phyloP scores from a whole-genome alignment of 2,888 invertebrate species.

The Camptogramma bilineatum region DNA sequence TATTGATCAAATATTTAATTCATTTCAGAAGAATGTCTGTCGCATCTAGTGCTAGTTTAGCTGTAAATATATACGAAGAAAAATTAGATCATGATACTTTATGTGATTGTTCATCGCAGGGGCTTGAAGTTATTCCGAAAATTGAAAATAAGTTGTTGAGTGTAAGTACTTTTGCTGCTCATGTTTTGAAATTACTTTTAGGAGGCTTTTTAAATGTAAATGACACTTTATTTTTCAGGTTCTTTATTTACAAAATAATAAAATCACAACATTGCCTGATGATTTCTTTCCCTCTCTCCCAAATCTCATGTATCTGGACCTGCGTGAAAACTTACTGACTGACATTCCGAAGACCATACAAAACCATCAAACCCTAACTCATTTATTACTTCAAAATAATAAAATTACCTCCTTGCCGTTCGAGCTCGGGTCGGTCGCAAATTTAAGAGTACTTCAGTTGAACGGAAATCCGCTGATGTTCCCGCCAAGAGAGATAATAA shows the following conservation, averaged over 20 bases:
- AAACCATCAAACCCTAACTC: slow-evolving; percentile 85
- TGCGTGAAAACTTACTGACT: slow-evolving; percentile 86
- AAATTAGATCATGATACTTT: slow-evolving; percentile 61
- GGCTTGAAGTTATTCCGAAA: slow-evolving; percentile 58
- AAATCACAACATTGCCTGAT: slow-evolving; percentile 80
- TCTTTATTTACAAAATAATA: slow-evolving; percentile 82
- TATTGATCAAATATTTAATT: slow-evolving; percentile 59
- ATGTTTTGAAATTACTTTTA: background rate
- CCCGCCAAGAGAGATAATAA: slow-evolving; percentile 83
- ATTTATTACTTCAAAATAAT: slow-evolving; percentile 88
- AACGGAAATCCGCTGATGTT: slow-evolving; percentile 86
- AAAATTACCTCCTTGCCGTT: slow-evolving; percentile 84
- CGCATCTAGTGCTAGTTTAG: slow-evolving; percentile 41
- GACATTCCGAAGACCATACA: slow-evolving; percentile 85
- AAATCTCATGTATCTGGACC: slow-evolving; percentile 87
- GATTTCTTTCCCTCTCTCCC: slow-evolving; percentile 85
- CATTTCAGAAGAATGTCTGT: slow-evolving; percentile 53
- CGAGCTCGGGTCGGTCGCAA: slow-evolving; percentile 86
- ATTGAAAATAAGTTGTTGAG: slow-evolving; percentile 57
- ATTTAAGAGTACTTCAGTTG: slow-evolving; percentile 86
- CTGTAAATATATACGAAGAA: slow-evolving; percentile 67
- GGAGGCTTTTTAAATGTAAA: background rate
- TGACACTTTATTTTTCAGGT: slow-evolving; percentile 60
- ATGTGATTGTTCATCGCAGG: slow-evolving; percentile 62
- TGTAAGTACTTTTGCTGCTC: slow-evolving; percentile 56